Evolutionary conservation across 2,113 vertebrate species (phyloP), one percentile per base, ranked within the genome.

Genomic region (Cyanistes caeruleus): DNA sequence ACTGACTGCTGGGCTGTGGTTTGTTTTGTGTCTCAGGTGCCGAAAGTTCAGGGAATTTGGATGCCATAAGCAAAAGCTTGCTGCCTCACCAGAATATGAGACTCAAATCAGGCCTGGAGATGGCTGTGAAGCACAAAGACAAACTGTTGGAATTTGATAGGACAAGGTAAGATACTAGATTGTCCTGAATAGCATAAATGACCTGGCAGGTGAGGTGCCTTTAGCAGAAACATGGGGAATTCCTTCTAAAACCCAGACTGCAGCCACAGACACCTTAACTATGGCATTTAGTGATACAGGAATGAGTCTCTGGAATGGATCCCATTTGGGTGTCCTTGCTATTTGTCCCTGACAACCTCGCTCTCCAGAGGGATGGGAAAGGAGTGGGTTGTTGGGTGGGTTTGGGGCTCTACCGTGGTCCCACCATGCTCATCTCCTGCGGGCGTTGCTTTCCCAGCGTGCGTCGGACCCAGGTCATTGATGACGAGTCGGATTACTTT

Each of bases 401-500:
- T 76, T 43, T 76, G 63, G 21, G 48, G 35, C 33, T 65, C 4
- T 69, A 64, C 84, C 5, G 0, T 78, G 51, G 2, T 37, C 60
- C 8, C 4, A 13, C 56, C n/a, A 27, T 87, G 25, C 44, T 67
- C 37, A 63, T 35, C 35, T 37, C 4, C 21, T 8, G 1, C 8
- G 81, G 12, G 7, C 18, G 3, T 52, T 59, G 63, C 89, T 81
- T 64, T 46, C 67, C 7, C 95, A 99, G 99, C 10, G 98, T 98
- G 82, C 98, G 98, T 39, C 99, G 99, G 65, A 99, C 99, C 2
- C 99, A 99, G 94, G 99, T 99, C 59, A 98, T 99, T 21, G 99
- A 99, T 15, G 99, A 99, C 17, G 99, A 99, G 70, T 99, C 98
- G 0, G 99, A 99, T 98, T 99, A 99, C 97, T 99, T 99, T 95